Evolutionary conservation across 2,888 invertebrate species (phyloP).

Genomic region (Melanophora roralis): DNA sequence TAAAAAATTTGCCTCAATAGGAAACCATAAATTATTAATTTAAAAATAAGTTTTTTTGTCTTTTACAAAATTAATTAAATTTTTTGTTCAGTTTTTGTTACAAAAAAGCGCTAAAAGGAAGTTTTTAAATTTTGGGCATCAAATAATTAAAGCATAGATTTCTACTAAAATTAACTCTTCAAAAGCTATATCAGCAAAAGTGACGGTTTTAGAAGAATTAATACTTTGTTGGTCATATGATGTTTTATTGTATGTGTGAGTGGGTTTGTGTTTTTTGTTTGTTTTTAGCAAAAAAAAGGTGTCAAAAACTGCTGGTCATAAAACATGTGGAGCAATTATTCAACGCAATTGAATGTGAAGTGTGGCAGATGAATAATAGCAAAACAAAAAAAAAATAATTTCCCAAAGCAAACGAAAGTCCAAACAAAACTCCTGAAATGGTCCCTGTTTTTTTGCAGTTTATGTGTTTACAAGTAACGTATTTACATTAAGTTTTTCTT

Average conservation of each 20-base stretch:
- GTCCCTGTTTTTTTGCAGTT: constrained; percentile 42
- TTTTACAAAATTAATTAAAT: too few relatives aligned
- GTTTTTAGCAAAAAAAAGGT: constrained; percentile 66
- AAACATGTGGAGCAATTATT: constrained; percentile 75
- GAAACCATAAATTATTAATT: too few relatives aligned
- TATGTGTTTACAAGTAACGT: constrained; percentile 29
- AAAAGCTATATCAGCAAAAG: too few relatives aligned
- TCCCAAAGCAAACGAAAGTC: constrained; percentile 47
- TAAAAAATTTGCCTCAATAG: too few relatives aligned
- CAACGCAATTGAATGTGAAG: constrained; percentile 77
- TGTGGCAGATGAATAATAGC: constrained; percentile 68
- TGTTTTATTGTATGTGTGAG: background rate
- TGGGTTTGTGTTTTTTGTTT: background rate
- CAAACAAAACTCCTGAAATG: constrained; percentile 23
- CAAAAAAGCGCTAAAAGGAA: too few relatives aligned
- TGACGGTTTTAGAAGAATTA: constrained; percentile 42
- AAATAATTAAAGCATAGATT: too few relatives aligned
- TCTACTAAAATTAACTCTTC: too few relatives aligned
- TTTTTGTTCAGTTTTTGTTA: too few relatives aligned
- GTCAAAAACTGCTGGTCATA: constrained; percentile 76
- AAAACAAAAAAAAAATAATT: constrained; percentile 4
- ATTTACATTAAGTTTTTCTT: constrained; percentile 30
- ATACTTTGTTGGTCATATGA: constrained; percentile 31
- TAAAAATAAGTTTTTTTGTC: too few relatives aligned
- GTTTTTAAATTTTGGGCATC: too few relatives aligned